Evolutionary conservation across 2,797 vertebrate genomes (phyloP), one percentile per base, ranked within the genome.

Genomic region (Leucoraja ocellata): DNA sequence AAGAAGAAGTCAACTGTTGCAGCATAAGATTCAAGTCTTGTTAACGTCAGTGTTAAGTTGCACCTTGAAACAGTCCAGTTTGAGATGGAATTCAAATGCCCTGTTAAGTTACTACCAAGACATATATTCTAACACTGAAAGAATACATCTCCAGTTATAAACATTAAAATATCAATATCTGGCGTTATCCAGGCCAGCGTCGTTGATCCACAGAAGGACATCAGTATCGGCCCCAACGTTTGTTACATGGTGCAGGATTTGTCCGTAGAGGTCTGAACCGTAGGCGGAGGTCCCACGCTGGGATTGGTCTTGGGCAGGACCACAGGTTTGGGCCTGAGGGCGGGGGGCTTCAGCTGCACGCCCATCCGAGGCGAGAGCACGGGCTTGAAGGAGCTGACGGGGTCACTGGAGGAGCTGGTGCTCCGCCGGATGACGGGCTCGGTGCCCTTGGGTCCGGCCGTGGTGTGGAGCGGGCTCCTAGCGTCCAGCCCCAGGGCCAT

Each of bases 181-280:
- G 77, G 83, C 93, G 96, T 94, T 96, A 95, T 94, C 91, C 80
- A 71, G 93, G 71, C 71, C 36, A 46, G 2, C 10, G 9, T 16
- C 21, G 14, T 76, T 58, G 46, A 76, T 92, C 71, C 68, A 36
- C 14, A 73, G 18, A 65, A 74, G 11, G 28, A 16, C 58, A 32
- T 90, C 68, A 46, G 84, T 84, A 95, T 95, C 93, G 92, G 54
- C 94, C 93, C 95, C 80, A 74, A 94, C 94, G 13, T 84, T 93
- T 93, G 94, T 97, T 96, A 99, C 99, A 99, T 99, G 93, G 99
- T 99, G 96, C 99, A 99, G 94, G 98, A 98, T 95, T 99, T 99
- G 96, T 99, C 99, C 77, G 98, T 94, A 71, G 98, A 96, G 94
- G 98, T 98, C 95, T 98, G 98, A 94, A 96, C 94, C 1, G 98